Conservation (phyloP, 2,888 invertebrate species). For the Sepioteuthis lessoniana region DNA sequence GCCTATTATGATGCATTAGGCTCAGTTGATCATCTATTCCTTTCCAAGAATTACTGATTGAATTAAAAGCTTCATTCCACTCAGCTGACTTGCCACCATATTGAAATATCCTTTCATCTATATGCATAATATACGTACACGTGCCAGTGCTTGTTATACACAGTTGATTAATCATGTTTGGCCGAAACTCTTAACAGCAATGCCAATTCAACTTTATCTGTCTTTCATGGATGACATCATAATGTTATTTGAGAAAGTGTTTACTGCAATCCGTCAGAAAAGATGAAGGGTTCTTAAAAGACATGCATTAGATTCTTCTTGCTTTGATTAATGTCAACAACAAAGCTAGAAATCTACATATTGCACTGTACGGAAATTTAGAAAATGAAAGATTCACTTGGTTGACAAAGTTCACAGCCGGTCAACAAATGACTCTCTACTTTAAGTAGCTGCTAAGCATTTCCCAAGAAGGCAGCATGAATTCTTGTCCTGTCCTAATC, state of each 20-base stretch:
- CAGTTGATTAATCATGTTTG: slow-evolving; percentile 14
- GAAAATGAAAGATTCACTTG: not conserved
- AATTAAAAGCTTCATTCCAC: not conserved
- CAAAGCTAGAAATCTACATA: not conserved
- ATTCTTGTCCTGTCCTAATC: too few relatives aligned
- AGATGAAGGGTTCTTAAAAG: not conserved
- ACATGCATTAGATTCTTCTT: not conserved
- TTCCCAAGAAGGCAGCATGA: not conserved
- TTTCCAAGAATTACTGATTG: not conserved
- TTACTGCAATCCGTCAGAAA: not conserved
- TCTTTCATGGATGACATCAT: not conserved
- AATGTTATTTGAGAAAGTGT: not conserved
- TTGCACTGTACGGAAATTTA: not conserved
- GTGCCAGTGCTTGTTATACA: not conserved
- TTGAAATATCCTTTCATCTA: not conserved
- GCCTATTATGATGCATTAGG: too few relatives aligned
- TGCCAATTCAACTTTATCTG: not conserved
- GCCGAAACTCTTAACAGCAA: not conserved
- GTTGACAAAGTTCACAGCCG: not conserved
- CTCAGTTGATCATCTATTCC: not conserved
- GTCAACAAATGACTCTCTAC: not conserved
- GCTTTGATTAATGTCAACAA: not conserved
- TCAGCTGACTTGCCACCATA: not conserved
- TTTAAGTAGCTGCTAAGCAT: not conserved
- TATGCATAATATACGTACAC: not conserved